These are phyloP conservation scores for Pteruthius melanotis DNA, from an alignment of 2,113 vertebrate species.

Conservation along the genomic window DNA sequence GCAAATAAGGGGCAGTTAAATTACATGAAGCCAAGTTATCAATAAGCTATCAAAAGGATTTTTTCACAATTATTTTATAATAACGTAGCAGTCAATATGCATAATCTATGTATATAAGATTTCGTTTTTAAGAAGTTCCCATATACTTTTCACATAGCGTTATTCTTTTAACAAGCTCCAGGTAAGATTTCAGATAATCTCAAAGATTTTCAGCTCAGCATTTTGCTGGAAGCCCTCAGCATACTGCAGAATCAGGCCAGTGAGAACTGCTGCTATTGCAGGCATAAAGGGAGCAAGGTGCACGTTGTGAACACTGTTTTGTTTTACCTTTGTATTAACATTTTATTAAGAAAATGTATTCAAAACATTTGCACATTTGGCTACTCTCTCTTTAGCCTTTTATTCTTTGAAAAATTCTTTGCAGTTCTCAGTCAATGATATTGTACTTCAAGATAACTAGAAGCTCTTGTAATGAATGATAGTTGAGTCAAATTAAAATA, in stretches of 20 bases:
- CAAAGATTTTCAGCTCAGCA: not conserved
- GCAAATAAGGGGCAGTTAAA: constrained; percentile 42
- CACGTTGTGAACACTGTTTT: not conserved
- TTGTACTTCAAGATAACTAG: not conserved
- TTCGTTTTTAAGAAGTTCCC: not conserved
- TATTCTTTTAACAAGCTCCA: constrained; percentile 11
- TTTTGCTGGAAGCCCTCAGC: not conserved
- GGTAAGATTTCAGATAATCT: not conserved
- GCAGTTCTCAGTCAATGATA: not conserved
- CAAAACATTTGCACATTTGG: not conserved
- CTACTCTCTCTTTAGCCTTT: not conserved
- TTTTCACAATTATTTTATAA: not conserved
- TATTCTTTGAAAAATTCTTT: not conserved
- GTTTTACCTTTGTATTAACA: constrained; percentile 13
- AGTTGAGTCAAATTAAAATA: constrained; percentile 17
- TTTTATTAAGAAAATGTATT: constrained; percentile 23
- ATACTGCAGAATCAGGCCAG: not conserved
- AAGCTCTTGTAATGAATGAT: constrained; percentile 4
- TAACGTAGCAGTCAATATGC: not conserved
- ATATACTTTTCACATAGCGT: not conserved
- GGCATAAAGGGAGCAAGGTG: not conserved
- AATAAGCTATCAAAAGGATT: constrained; percentile 10
- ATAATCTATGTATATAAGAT: not conserved
- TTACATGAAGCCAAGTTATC: not conserved
- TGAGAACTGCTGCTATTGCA: not conserved